Base-by-base conservation (phyloP, 2,797 vertebrate genomes). In the Characodon lateralis region DNA sequence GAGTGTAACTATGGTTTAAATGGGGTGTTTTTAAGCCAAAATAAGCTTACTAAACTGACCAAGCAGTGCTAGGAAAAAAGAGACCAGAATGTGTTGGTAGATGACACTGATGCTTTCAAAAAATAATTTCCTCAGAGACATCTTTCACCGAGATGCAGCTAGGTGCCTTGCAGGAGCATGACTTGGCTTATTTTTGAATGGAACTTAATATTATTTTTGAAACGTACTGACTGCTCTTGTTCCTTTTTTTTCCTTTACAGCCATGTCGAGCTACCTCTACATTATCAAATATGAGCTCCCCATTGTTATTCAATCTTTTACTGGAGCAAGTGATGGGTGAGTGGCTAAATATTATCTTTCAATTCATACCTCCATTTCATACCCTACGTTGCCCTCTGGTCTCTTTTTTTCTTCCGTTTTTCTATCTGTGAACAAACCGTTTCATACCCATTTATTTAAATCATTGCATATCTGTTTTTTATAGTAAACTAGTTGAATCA, bases 181-280 rank as follows among this genome's bases (percentile, higher is more conserved):
- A 72, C 39, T 69, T 61, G 26, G 71, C 51, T 53, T 5, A 5
- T 76, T 59, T 73, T 13, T 39, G 31, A 22, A 9, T 41, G 2
- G 46, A 48, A 7, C 13, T 10, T 48, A 48, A 14, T 48, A 2
- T 28, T 5, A 13, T 20, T 59, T 8, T 6, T 18, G 0, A 74
- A 69, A 69, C 26, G 2, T 74, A 59, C 77, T 84, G 18, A 90
- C 13, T 16, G 20, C 2, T 28, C 12, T 65, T 43, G 16, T 31
- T 79, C 81, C 94, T 93, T 82, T 89, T 28, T 51, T 6, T 2
- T 82, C 89, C 71, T 88, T 65, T 89, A 77, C 96, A 99, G 98
- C 98, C 91, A 99, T 99, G 97, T 99, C 98, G 78, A 99, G 97
- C 96, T 99, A 99, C 96, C 98, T 99, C 95, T 99, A 95, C 95